Base-by-base conservation (phyloP, 2,888 invertebrate species). In the Cabera pusaria region DNA sequence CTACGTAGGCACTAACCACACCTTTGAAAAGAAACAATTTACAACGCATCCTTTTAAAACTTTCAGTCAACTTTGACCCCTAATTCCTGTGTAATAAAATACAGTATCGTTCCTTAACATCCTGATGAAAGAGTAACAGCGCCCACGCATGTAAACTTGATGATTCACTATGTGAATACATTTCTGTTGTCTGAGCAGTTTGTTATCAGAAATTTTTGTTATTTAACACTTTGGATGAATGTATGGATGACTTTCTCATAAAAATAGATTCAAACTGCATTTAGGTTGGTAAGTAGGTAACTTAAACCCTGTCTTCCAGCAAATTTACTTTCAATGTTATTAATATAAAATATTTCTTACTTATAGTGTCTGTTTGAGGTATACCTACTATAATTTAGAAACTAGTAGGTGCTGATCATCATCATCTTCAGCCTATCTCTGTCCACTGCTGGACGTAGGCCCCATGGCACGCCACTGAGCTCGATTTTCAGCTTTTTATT, bases 121-220 rank as follows among this genome's bases (percentile, higher is more conserved):
- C 24, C 7, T 3, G 12, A 6, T 14, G 5, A 11, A 37, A 26
- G n/a, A 29, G 44, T 32, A 29, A 27, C 23, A 41, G 43, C 57
- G 42, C 66, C 66, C 62, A 67, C 66, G 63, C 59, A 54, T 36
- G 14, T 51, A 27, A 63, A 59, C 44, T 14, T 57, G 68, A 57
- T 61, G 64, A 65, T 52, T 52, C 52, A 49, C 40, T 47, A 49
- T 49, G 49, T 49, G 63, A 61, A 59, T 55, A 53, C 45, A 56
- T 57, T 61, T 52, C 43, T 43, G 61, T 52, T 27, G 44, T 26
- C 22, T 6, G 26, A 5, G 47, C 47, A 43, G 18, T 39, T 34
- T 36, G 34, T 41, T 52, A 52, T 52, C 52, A 43, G 29, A 42
- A 31, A 42, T 22, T 21, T n/a, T 47, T 42, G 49, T 38, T 49